phyloP scores from a whole-genome alignment of 2,888 invertebrate genomes.

The Parnassius mnemosyne region DNA sequence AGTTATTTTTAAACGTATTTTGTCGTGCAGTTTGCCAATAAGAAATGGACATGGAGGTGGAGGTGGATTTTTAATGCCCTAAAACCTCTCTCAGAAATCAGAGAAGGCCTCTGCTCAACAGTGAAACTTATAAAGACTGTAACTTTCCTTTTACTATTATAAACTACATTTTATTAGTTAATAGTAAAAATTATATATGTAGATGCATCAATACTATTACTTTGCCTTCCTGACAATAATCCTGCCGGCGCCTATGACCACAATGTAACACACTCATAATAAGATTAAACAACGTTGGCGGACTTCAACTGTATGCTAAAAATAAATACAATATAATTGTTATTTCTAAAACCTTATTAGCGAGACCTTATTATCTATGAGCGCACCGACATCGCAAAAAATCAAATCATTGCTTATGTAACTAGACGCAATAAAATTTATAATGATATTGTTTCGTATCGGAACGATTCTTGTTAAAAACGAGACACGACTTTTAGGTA shows the following conservation, averaged over 20 bases:
- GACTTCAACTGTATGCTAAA: conserved; percentile 10
- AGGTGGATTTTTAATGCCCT: too few relatives aligned
- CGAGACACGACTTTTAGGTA: conserved; percentile 16
- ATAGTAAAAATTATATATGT: too few relatives aligned
- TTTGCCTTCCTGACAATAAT: too few relatives aligned
- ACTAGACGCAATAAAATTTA: conserved; percentile 18
- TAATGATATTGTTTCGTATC: conserved; percentile 24
- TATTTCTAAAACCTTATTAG: conserved; percentile 19
- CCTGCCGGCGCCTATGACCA: neutral
- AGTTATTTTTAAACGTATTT: too few relatives aligned
- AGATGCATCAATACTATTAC: too few relatives aligned
- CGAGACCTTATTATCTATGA: conserved; percentile 11
- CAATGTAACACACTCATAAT: conserved; percentile 11
- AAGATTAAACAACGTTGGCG: conserved; percentile 12
- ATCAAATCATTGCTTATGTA: conserved; percentile 7
- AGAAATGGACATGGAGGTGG: too few relatives aligned
- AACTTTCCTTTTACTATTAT: too few relatives aligned
- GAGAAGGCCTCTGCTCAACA: too few relatives aligned
- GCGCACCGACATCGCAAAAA: conserved; percentile 4
- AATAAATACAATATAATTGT: conserved; percentile 9
- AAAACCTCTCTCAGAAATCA: too few relatives aligned
- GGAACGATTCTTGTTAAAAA: conserved; percentile 28
- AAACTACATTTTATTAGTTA: too few relatives aligned
- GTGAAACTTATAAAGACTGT: too few relatives aligned
- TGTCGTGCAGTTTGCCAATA: too few relatives aligned